Conservation (phyloP, 30 jellyfish, hydroid and myxozoan genomes). For the Chironex yamaguchii region DNA sequence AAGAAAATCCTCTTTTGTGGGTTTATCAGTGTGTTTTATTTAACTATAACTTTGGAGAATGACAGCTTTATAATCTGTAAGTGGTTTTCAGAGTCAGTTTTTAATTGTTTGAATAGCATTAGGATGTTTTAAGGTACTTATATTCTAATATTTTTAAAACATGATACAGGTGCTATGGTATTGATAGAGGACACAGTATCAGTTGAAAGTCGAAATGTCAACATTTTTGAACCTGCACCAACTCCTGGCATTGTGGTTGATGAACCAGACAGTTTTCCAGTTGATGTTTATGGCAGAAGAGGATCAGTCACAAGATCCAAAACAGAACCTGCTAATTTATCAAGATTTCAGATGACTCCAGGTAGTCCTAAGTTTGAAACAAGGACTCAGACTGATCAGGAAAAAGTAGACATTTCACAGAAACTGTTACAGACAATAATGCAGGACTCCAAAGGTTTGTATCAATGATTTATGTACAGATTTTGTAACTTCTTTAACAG, state of each 20-base stretch:
- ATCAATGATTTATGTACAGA: too few species aligned
- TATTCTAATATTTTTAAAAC: not conserved
- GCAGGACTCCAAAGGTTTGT: too few species aligned
- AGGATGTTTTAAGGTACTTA: not conserved
- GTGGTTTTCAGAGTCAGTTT: not conserved
- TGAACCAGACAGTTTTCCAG: not conserved
- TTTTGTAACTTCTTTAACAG: too few species aligned
- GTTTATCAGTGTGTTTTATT: too few species aligned
- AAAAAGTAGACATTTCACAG: too few species aligned
- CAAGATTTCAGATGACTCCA: not conserved
- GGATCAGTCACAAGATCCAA: not conserved
- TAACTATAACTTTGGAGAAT: too few species aligned
- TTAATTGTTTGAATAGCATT: not conserved
- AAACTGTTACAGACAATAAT: too few species aligned
- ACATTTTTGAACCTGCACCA: not conserved
- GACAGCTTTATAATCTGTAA: not conserved
- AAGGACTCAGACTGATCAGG: too few species aligned
- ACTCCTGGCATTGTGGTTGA: not conserved
- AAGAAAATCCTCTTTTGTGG: too few species aligned
- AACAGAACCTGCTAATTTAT: not conserved
- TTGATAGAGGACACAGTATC: conserved; percentile 89
- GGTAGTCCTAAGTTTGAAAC: too few species aligned
- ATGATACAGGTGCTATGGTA: conserved; percentile 86
- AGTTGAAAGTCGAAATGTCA: conserved; percentile 52
- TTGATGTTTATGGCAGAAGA: not conserved